Conservation (phyloP, 2,888 invertebrate species). For the Callinectes sapidus region DNA sequence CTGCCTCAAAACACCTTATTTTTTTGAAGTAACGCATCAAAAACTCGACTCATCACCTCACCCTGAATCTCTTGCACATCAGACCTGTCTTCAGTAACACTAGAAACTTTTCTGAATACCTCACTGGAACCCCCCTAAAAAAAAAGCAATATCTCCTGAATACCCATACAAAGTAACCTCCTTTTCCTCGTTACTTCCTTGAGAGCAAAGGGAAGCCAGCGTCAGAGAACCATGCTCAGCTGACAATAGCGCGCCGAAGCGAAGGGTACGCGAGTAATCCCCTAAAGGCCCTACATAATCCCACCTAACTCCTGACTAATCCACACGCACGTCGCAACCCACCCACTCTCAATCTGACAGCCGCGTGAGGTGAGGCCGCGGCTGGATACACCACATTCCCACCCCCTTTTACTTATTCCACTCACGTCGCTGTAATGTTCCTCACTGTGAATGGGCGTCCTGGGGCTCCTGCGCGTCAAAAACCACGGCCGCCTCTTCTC, state of each 20-base stretch:
- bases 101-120: too few species aligned
- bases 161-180: background rate
- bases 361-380: background rate
- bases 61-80: too few species aligned
- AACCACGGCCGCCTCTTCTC: background rate
- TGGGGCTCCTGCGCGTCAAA: background rate
- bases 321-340: background rate
- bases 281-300: background rate
- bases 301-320: background rate
- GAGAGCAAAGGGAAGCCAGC: background rate
- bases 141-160: background rate
- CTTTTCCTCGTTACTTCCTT: background rate
- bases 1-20: too few species aligned
- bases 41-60: too few species aligned
- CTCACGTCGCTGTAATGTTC: background rate
- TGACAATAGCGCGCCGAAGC: background rate
- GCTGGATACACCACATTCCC: background rate
- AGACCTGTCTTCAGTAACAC: too few species aligned
- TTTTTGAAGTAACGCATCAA: too few species aligned
- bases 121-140: background rate
- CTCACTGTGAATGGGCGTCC: background rate
- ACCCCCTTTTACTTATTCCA: background rate
- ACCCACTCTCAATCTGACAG: background rate
- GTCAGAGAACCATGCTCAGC: background rate
- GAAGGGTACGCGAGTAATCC: background rate